A percentile compares a stretch with the other conserved stretches of the same genome.
Evolutionary conservation across 2,888 invertebrate species (phyloP).

Genomic region (Machimus rusticus): DNA sequence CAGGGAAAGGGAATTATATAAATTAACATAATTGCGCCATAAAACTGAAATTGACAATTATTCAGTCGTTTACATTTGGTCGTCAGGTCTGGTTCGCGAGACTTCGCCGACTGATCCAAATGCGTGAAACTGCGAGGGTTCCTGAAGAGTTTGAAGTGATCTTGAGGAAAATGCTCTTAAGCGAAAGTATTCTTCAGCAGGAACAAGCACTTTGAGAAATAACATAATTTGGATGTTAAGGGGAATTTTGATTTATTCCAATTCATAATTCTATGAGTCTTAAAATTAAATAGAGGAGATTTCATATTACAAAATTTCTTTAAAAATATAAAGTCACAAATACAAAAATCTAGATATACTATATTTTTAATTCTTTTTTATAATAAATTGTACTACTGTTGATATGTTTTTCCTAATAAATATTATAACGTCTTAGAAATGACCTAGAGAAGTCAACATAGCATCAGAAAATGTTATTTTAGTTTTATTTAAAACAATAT

Average conservation of each 20-base stretch:
- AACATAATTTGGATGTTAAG: neutral
- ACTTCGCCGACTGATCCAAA: neutral
- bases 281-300: too few relatives aligned
- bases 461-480: too few relatives aligned
- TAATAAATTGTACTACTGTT: too few relatives aligned
- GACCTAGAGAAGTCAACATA: too few relatives aligned
- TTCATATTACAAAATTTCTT: too few relatives aligned
- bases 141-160: neutral
- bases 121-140: neutral
- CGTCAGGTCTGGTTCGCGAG: neutral
- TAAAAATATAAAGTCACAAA: too few relatives aligned
- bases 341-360: too few relatives aligned
- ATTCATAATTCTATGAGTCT: neutral
- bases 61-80: neutral
- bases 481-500: too few relatives aligned
- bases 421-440: too few relatives aligned
- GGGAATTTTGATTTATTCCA: neutral
- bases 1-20: conserved; percentile 30
- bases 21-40: conserved; percentile 36
- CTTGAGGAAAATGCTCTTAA: neutral
- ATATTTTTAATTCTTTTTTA: too few relatives aligned
- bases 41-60: conserved; percentile 39
- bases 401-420: too few relatives aligned
- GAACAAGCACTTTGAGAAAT: neutral
- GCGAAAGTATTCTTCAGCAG: neutral